phyloP scores from a whole-genome alignment of 2,888 invertebrate species.

The Bombylius major region DNA sequence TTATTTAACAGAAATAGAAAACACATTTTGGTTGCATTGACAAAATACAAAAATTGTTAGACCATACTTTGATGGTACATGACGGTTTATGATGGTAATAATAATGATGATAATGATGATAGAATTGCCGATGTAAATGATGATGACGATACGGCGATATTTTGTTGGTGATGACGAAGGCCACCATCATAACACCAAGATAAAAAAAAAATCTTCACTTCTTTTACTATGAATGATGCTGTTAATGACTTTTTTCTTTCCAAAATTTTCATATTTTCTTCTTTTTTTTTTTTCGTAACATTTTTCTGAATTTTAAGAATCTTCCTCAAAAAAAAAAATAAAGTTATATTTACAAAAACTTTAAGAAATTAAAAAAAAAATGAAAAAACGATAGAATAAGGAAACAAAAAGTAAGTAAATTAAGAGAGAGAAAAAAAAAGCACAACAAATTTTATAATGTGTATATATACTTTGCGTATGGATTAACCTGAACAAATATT shows the following conservation, averaged over 20 bases:
- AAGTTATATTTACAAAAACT: not conserved
- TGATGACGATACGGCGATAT: not conserved
- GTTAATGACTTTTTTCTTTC: no score
- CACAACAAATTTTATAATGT: no score
- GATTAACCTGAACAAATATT: slow-evolving; percentile 16
- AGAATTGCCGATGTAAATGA: not conserved
- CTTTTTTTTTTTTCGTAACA: not conserved
- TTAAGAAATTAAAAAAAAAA: no score
- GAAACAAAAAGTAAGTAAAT: no score
- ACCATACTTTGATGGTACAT: no score
- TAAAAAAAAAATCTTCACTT: not conserved
- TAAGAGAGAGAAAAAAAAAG: no score
- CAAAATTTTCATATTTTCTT: not conserved
- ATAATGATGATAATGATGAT: not conserved
- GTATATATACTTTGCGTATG: slow-evolving; percentile 11
- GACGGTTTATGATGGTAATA: not conserved
- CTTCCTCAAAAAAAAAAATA: not conserved
- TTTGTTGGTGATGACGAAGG: not conserved
- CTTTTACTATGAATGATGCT: no score
- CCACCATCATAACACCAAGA: not conserved
- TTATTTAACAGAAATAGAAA: no score
- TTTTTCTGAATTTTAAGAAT: slow-evolving; percentile 7
- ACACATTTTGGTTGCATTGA: no score
- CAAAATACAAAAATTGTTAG: no score
- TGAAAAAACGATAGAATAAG: no score